Base-by-base conservation (phyloP, 2,888 invertebrate genomes). In the Plusia festucae region DNA sequence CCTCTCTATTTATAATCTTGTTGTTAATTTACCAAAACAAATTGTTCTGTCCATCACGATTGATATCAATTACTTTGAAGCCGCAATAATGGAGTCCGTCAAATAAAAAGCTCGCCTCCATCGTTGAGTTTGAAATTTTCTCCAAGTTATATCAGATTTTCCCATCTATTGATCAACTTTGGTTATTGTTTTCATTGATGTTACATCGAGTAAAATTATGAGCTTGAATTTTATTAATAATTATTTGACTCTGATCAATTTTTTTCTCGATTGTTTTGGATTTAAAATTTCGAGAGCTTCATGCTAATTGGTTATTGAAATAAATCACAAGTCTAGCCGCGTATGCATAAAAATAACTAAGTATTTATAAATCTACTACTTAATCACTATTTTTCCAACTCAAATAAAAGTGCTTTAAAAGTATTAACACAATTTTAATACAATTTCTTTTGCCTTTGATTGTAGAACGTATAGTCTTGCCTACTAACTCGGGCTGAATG, bases 51-150 rank as follows among this genome's bases (percentile, higher is more conserved):
- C 62, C 60, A 57, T 63, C 57, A 65, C 44, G 34, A 44, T 22
- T 24, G 15, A 7, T 57, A 54, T 66, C 52, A 60, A 60, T 72
- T 46, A 59, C 46, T 70, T 65, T 66, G 58, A 70, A 65, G 32
- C 65, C 57, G 9, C 52, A 57, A 18, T 64, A 72, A 79, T 72
- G 60, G 68, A 68, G 60, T 66, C 34, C 53, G 53, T 67, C 20
- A 62, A 74, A 53, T 64, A 49, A 55, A 68, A 68, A 22, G 32
- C 22, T 70, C 68, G 34, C 63, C 70, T 65, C 51, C 69, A 66
- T 63, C 49, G 55, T 46, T 46, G 53, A 75, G 34, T 72, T 70
- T 55, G 9, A 27, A 66, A 78, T 70, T 60, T 79, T 78, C 55
- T 52, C 24, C 51, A 73, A 79, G 60, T 68, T 66, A 51, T 40